Evolutionary conservation across 1,140 invertebrate genomes (phyloP), one percentile per base, ranked within the genome.

Genomic region (Plutomurus gul): DNA sequence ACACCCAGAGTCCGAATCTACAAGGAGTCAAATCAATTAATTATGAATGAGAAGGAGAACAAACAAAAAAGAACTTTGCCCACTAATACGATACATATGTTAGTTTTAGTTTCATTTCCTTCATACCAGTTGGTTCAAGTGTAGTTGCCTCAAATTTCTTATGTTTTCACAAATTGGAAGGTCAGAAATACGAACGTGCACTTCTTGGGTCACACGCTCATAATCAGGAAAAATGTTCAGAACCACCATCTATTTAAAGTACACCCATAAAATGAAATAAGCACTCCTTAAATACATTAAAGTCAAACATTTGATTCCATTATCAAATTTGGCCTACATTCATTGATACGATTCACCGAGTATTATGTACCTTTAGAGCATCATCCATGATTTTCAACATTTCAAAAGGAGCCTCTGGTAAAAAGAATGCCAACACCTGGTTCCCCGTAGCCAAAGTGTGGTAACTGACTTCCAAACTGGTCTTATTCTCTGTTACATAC

Each of bases 371-470:
- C 83, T 22, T 82, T 22, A 83, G 75, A 0, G 97, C 96, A 87
- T 96, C 92, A 87, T 99, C 95, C 87, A 99, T 97, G 78, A 98
- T 97, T 84, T 94, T 91, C 11, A 99, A 86, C 93, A 99, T 97
- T 89, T 99, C 95, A 47, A 93, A 91, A 0, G 98, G 98, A 1
- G 97, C 97, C 88, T 99, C 97, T 4, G 97, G 97, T 46, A 99
- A 85, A 85, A 99, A 99, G 87, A 95, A 99, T 0, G 96, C 97
- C 37, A 99, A 88, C 1, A 96, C 93, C 86, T 97, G 94, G 85
- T 98, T 95, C 84, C 95, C 92, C 39, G 92, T 90, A 0, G 96
- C 96, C 75, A 99, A 88, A 83, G 93, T 90, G 75, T 95, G 92
- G 87, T 98, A 99, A 85, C 98, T 95, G 0, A 99, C 94, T 70